Evolutionary conservation across 2,888 invertebrate genomes (phyloP).

Genomic region (Eueremaeus valkanovi): DNA sequence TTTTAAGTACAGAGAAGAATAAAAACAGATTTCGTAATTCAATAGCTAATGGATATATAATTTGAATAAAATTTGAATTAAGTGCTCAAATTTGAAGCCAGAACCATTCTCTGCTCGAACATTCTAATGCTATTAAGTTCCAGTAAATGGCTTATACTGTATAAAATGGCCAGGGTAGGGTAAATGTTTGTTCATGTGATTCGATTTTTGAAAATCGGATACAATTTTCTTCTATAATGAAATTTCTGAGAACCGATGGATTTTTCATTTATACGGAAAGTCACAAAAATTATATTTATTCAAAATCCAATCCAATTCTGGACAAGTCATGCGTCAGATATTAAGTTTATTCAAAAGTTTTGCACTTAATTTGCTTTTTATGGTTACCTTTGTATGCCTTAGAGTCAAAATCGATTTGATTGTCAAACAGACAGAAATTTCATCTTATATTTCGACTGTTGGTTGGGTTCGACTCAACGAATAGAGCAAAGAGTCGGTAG

Average conservation of each 20-base stretch:
- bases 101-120: too few species aligned
- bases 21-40: too few species aligned
- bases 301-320: background rate
- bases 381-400: conserved; percentile 29
- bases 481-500: background rate
- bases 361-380: conserved; percentile 31
- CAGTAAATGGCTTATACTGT: too few species aligned
- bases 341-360: conserved; percentile 18
- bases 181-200: too few species aligned
- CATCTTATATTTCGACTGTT: background rate
- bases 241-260: too few species aligned
- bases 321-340: background rate
- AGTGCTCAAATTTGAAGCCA: background rate
- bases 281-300: conserved; percentile 5
- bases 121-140: too few species aligned
- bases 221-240: too few species aligned
- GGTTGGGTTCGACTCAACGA: background rate
- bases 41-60: too few species aligned
- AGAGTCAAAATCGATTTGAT: conserved; percentile 28
- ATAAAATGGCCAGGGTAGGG: too few species aligned
- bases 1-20: too few species aligned
- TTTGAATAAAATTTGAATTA: background rate
- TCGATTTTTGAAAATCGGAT: too few species aligned
- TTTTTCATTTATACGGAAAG: too few species aligned
- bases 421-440: background rate